Evolutionary conservation across 2,888 invertebrate genomes (phyloP).

Genomic region (Drosophila prolongata): DNA sequence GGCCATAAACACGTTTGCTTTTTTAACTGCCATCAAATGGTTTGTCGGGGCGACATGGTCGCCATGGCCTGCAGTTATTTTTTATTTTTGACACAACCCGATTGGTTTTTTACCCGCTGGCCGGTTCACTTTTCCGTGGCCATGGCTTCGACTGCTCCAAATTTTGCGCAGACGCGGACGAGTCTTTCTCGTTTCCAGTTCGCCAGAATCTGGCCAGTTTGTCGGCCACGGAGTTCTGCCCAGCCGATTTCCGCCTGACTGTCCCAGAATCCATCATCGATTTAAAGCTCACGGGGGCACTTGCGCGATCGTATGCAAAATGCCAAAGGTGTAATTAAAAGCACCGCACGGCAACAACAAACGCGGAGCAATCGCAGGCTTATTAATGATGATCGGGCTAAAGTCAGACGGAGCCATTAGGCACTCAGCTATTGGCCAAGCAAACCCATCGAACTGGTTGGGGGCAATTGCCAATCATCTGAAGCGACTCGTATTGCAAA

Average conservation of each 20-base stretch:
- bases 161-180: constrained; percentile 59
- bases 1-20: constrained; percentile 73
- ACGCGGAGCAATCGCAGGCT: constrained; percentile 30
- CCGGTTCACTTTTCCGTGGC: constrained; percentile 52
- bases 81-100: constrained; percentile 43
- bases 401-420: constrained; percentile 65
- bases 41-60: constrained; percentile 54
- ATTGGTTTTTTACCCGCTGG: constrained; percentile 33
- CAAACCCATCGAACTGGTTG: constrained; percentile 66
- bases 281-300: background rate
- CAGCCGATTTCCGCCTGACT: constrained; percentile 50
- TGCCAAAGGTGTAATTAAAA: constrained; percentile 79
- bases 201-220: constrained; percentile 33
- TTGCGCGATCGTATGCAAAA: constrained; percentile 56
- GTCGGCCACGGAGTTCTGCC: constrained; percentile 17
- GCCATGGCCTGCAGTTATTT: constrained; percentile 72
- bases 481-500: constrained; percentile 21
- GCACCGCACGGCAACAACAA: constrained; percentile 24
- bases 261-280: constrained; percentile 34
- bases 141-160: constrained; percentile 71
- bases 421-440: constrained; percentile 43
- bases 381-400: constrained; percentile 68
- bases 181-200: constrained; percentile 70
- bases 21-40: constrained; percentile 52
- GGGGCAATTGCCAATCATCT: constrained; percentile 38